Conservation (phyloP, 2,113 vertebrate species). For the Pelecanus crispus region DNA sequence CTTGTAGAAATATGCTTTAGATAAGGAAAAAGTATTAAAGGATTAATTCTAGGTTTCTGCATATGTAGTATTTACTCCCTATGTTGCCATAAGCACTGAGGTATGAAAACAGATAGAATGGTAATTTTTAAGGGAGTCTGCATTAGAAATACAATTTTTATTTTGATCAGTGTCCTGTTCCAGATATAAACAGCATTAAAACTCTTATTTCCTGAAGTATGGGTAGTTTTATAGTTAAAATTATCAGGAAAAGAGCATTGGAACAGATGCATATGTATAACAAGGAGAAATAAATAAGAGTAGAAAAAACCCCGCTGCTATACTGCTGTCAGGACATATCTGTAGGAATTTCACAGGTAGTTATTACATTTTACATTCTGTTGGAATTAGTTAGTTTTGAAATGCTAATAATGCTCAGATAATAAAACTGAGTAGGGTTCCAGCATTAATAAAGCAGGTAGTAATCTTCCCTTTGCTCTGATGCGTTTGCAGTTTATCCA, state of each 20-base stretch:
- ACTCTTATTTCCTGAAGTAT: neutral
- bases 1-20: neutral
- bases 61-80: neutral
- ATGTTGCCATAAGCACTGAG: neutral
- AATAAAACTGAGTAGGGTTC: neutral
- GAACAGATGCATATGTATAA: neutral
- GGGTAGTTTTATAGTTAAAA: neutral
- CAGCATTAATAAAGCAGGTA: neutral
- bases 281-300: neutral
- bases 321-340: neutral
- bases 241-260: neutral
- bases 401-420: neutral
- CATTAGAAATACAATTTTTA: neutral
- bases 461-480: neutral
- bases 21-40: neutral
- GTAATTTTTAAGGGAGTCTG: neutral
- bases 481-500: neutral
- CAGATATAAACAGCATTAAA: neutral
- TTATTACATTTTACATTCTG: neutral
- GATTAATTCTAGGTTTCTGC: neutral
- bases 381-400: constrained; percentile 16
- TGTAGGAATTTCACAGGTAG: neutral
- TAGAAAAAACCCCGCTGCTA: neutral
- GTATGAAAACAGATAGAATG: neutral
- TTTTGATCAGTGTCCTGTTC: neutral